Percentiles rank a stretch among this genome's conserved stretches.
phyloP scores from a whole-genome alignment of 2,797 vertebrate species.

The Tenualosa thibaudeaui region DNA sequence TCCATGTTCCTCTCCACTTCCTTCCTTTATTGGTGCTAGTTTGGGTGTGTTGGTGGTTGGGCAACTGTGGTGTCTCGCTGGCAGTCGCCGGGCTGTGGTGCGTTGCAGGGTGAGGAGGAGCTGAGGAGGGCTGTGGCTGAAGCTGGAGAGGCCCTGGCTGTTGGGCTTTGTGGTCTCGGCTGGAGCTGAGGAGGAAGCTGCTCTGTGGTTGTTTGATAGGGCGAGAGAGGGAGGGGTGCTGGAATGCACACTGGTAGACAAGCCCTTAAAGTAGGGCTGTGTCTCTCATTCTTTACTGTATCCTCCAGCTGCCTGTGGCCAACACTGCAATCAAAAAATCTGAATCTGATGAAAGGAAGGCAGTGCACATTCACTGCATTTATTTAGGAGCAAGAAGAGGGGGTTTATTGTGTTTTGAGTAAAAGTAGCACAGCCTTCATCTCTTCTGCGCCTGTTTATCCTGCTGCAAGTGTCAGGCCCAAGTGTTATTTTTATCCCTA shows the following conservation, averaged over 20 bases:
- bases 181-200: conserved; percentile 30
- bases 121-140: background rate
- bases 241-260: background rate
- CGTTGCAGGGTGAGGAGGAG: background rate
- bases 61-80: conserved; percentile 27
- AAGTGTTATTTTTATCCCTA: background rate
- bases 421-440: background rate
- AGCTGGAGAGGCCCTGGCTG: background rate
- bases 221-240: background rate
- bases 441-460: background rate
- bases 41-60: conserved; percentile 45
- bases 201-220: conserved; percentile 14
- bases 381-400: background rate
- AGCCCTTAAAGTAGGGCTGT: background rate
- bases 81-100: background rate
- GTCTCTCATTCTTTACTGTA: background rate
- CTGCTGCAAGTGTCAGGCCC: background rate
- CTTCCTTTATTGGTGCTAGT: conserved; percentile 55
- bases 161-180: conserved; percentile 22
- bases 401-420: background rate
- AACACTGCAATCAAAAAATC: background rate
- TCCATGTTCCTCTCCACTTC: conserved; percentile 47
- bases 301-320: background rate
- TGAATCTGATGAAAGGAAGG: background rate
- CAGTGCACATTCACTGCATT: background rate